A percentile compares a stretch with the other conserved stretches of the same genome.
Evolutionary conservation across 2,797 vertebrate genomes (phyloP).

Genomic region (Lacerta viridis): DNA sequence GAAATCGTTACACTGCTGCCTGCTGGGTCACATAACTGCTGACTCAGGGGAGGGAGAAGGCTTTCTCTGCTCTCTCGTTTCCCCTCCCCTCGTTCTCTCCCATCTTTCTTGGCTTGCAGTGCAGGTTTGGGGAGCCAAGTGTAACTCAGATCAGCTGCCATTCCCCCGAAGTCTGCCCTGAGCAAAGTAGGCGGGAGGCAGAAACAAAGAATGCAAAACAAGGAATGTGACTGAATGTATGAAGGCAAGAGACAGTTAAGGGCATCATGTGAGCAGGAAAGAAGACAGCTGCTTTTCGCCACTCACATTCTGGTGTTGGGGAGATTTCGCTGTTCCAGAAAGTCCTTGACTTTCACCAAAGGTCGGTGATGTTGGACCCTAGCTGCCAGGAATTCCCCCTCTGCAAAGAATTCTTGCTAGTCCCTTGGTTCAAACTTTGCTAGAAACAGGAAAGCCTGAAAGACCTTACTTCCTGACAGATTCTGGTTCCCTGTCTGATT

Average conservation of each 20-base stretch:
- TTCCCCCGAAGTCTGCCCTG: constrained; percentile 5
- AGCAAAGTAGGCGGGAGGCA: background rate
- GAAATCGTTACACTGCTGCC: constrained; percentile 78
- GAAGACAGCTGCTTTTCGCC: constrained; percentile 12
- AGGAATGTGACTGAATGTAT: constrained; percentile 12
- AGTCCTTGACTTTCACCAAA: background rate
- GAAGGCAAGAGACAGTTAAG: background rate
- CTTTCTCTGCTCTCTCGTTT: accelerated
- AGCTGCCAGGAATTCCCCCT: background rate
- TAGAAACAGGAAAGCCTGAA: background rate
- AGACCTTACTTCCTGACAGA: background rate
- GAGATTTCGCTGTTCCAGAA: constrained; percentile 7
- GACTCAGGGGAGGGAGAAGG: background rate
- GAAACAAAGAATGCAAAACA: background rate
- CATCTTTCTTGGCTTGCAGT: background rate
- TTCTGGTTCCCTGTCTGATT: background rate
- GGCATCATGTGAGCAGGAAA: background rate
- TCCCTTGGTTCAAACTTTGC: background rate
- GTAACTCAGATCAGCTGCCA: constrained; percentile 3
- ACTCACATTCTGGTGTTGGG: background rate
- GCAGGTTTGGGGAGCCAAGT: background rate
- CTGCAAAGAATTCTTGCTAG: background rate
- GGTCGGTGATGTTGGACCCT: background rate
- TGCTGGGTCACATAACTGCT: constrained; percentile 70
- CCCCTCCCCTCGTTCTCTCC: background rate